Percentiles rank a stretch among this genome's conserved stretches.
Evolutionary conservation across 2,888 invertebrate genomes (phyloP).

Genomic region (Norana najaformis): DNA sequence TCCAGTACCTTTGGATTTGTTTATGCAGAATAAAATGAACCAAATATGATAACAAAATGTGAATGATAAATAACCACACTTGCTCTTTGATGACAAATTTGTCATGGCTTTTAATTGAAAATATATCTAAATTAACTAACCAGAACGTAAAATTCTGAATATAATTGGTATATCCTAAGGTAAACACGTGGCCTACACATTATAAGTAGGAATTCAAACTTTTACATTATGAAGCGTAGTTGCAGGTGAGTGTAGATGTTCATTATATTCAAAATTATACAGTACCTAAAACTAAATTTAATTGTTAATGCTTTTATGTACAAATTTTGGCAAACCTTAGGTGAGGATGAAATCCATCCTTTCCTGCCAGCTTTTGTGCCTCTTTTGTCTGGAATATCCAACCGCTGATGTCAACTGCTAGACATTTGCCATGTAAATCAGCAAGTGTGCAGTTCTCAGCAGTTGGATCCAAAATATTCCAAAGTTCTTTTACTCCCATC

Average conservation of each 20-base stretch:
- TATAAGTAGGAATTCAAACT: background rate
- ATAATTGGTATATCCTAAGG: background rate
- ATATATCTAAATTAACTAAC: background rate
- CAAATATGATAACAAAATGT: background rate
- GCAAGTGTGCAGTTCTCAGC: background rate
- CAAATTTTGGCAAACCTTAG: constrained; percentile 2
- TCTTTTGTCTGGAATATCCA: constrained; percentile 30
- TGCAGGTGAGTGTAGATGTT: background rate
- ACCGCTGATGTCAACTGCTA: constrained; percentile 25
- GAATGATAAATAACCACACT: background rate
- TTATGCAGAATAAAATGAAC: background rate
- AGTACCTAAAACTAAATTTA: background rate
- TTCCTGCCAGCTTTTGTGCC: background rate
- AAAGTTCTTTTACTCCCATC: constrained; percentile 29
- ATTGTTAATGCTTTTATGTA: background rate
- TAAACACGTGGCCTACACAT: background rate
- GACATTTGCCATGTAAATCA: constrained; percentile 25
- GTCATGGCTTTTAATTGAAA: background rate
- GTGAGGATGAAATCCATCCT: constrained; percentile 25
- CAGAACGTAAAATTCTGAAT: background rate
- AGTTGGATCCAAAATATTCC: constrained; percentile 24
- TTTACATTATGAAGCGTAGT: background rate
- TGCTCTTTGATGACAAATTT: no score
- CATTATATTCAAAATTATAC: background rate
- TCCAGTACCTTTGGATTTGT: background rate